These are phyloP conservation scores for Cactoblastis cactorum DNA, from an alignment of 2,888 invertebrate species.

Conservation along the genomic window DNA sequence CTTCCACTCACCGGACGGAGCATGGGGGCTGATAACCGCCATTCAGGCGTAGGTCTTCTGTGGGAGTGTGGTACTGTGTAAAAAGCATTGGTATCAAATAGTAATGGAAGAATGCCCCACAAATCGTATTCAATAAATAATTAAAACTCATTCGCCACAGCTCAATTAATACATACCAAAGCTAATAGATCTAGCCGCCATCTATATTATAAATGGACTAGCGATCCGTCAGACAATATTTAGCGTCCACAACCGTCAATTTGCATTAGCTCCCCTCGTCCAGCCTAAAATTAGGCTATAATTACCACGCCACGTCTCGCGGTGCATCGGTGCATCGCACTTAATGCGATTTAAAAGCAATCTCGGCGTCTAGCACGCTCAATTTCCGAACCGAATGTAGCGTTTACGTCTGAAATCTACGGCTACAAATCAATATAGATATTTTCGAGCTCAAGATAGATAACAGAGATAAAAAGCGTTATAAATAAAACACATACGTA, in stretches of 20 bases:
- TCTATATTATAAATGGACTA: background rate
- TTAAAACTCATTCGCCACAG: no score
- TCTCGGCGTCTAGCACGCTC: constrained; percentile 56
- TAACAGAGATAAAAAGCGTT: no score
- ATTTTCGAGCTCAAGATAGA: no score
- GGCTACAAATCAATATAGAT: no score
- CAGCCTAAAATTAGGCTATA: constrained; percentile 12
- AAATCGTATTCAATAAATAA: no score
- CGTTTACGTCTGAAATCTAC: constrained; percentile 1
- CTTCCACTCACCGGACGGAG: no score
- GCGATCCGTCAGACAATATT: constrained; percentile 3
- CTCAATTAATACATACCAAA: background rate
- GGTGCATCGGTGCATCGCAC: constrained; percentile 25
- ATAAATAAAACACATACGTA: no score
- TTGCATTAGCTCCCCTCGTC: constrained; percentile 7
- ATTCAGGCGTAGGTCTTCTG: no score
- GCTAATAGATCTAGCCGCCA: background rate
- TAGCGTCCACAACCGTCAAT: constrained; percentile 4
- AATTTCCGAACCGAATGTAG: constrained; percentile 61
- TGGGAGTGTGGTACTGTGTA: no score
- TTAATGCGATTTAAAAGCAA: constrained; percentile 71
- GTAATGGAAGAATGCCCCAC: no score
- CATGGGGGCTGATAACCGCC: no score
- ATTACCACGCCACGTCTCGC: constrained; percentile 9
- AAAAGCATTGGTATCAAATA: no score